Conservation (phyloP, 2,113 vertebrate genomes). For the Bothrops jararaca region DNA sequence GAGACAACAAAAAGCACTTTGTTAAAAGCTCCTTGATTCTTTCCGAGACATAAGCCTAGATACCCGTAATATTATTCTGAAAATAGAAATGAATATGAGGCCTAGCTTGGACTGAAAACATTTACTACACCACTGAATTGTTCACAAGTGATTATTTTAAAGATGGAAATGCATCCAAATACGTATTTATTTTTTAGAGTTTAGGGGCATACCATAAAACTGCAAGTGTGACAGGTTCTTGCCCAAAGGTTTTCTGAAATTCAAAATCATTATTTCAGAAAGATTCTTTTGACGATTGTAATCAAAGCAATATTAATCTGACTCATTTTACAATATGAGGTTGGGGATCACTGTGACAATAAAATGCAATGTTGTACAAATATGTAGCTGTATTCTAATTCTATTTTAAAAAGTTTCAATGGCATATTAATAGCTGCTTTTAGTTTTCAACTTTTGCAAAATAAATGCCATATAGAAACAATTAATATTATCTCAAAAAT, state of each 20-base stretch:
- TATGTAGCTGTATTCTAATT: background rate
- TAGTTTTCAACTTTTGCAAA: background rate
- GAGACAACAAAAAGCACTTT: conserved; percentile 76
- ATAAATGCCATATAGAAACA: background rate
- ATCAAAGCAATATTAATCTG: background rate
- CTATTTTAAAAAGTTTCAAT: background rate
- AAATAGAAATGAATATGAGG: conserved; percentile 67
- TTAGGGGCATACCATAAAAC: background rate
- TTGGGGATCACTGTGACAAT: background rate
- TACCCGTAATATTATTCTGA: conserved; percentile 66
- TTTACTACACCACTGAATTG: conserved; percentile 63
- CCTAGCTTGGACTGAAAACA: conserved; percentile 67
- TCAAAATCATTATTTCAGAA: background rate
- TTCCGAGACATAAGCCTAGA: conserved; percentile 70
- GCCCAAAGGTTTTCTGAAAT: background rate
- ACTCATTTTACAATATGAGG: background rate
- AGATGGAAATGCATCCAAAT: conserved; percentile 64
- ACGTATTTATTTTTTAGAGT: conserved; percentile 48
- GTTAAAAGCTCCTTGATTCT: conserved; percentile 66
- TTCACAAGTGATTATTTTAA: conserved; percentile 63
- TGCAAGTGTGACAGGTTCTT: background rate
- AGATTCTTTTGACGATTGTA: background rate
- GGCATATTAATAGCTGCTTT: background rate
- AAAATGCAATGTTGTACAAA: background rate
- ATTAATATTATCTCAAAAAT: conserved; percentile 26